phyloP scores from a whole-genome alignment of 2,113 vertebrate species.

The Urocitellus parryii region DNA sequence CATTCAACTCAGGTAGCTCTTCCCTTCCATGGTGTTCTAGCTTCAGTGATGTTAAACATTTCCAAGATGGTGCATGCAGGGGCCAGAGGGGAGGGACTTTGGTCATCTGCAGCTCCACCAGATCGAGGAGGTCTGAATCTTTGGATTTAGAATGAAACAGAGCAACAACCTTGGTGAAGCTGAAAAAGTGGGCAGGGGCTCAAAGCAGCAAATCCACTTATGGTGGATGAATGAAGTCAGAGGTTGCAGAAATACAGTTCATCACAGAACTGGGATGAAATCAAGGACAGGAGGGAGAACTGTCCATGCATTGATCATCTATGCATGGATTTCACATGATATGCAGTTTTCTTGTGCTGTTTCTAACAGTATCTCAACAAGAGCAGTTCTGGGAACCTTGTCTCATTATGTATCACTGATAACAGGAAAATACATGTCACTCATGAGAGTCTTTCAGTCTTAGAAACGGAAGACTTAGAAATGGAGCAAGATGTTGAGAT shows the following conservation, averaged over 20 bases:
- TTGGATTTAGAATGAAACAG: background rate
- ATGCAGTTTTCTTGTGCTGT: accelerated
- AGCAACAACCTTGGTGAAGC: background rate
- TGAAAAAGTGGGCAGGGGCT: background rate
- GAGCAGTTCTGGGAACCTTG: background rate
- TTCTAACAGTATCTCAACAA: background rate
- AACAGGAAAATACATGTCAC: background rate
- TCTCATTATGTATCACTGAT: background rate
- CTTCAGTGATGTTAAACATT: background rate
- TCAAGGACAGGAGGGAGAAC: background rate
- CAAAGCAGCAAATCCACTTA: background rate
- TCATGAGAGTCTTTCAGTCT: background rate
- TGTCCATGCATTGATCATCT: accelerated
- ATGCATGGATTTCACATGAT: accelerated
- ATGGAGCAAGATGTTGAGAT: too few species aligned
- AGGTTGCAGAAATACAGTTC: background rate
- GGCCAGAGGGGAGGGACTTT: accelerated
- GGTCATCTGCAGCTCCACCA: accelerated
- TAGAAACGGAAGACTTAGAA: too few species aligned
- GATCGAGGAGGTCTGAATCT: background rate
- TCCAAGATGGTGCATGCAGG: accelerated
- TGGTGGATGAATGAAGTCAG: background rate
- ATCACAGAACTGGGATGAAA: background rate
- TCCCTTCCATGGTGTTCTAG: background rate
- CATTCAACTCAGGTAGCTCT: background rate